Evolutionary conservation across 2,888 invertebrate species (phyloP), one percentile per base, ranked within the genome.

Genomic region (Gortyna flavago): DNA sequence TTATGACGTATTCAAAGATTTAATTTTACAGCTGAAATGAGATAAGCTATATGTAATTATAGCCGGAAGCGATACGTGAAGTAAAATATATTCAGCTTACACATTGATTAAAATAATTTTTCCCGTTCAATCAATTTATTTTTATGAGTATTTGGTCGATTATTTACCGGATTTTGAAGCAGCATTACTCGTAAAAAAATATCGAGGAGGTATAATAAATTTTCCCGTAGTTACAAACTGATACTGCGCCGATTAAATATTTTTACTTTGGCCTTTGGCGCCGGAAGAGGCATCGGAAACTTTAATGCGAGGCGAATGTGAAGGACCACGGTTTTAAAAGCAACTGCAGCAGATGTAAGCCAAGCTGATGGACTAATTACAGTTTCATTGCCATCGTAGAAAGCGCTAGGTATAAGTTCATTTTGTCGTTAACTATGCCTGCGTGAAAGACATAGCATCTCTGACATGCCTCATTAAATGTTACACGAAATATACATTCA

Each of bases 401-500:
- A 74, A 86, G 51, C 32, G 44, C 21, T 62, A 65, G 9, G 13
- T 65, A n/a, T 54, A 29, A 18, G 7, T 78, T 59, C 73, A 51
- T 38, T 35, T 35, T 48, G 38, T 35, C 67, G 38, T 62, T 68
- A 75, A 73, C 72, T 59, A 75, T 62, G 32, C 48, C 29, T 72
- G 29, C 11, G 25, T 69, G 66, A 62, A 75, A 85, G 41, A 54
- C 25, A 16, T 18, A 66, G 18, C 32, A 32, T 83, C 66, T 78
- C 29, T 69, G 48, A 66, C 41, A 81, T n/a, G n/a, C 29, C 35
- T 69, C 65, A 73, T 70, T 77, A 85, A 88, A 88, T 82, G 72
- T 72, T 80, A 84, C 85, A 83, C 80, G 76, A 85, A 87, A 86
- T 83, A 79, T 73, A 86, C 61, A 61, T 29, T 72, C 41, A 77